Percentiles rank a stretch among this genome's conserved stretches.
Conservation (phyloP, 2,113 vertebrate species). For the Eudyptes chrysolophus region DNA sequence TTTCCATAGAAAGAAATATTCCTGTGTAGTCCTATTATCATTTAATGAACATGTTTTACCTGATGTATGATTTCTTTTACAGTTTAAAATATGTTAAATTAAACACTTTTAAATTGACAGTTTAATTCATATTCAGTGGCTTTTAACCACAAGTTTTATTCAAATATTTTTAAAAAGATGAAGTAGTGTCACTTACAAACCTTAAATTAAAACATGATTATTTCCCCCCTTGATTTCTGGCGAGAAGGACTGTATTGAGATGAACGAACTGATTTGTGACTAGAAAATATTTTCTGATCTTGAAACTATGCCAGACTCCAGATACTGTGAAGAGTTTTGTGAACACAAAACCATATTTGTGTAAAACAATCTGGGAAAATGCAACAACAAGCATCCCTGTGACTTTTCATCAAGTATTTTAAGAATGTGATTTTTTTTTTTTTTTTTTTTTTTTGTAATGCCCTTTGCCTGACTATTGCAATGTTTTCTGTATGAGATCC, state of each 20-base stretch:
- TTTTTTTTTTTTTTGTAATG: no score
- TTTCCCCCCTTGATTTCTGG: background rate
- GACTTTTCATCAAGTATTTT: background rate
- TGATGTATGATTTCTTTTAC: background rate
- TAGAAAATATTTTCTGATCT: background rate
- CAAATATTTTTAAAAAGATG: constrained; percentile 6
- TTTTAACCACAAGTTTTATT: constrained; percentile 36
- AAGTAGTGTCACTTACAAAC: background rate
- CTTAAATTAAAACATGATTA: background rate
- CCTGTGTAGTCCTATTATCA: background rate
- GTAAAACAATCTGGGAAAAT: background rate
- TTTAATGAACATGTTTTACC: constrained; percentile 15
- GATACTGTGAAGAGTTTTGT: background rate
- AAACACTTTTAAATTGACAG: background rate
- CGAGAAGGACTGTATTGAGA: background rate
- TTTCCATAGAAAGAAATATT: constrained; percentile 18
- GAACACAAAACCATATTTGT: background rate
- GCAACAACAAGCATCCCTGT: background rate
- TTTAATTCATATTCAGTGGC: constrained; percentile 4
- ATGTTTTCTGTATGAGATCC: background rate
- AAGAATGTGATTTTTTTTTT: background rate
- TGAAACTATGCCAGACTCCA: background rate
- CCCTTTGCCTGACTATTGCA: background rate
- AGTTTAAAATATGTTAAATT: constrained; percentile 38
- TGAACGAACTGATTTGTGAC: background rate